Base-by-base conservation (phyloP, 2,888 invertebrate species). In the Catotricha subobsoleta region DNA sequence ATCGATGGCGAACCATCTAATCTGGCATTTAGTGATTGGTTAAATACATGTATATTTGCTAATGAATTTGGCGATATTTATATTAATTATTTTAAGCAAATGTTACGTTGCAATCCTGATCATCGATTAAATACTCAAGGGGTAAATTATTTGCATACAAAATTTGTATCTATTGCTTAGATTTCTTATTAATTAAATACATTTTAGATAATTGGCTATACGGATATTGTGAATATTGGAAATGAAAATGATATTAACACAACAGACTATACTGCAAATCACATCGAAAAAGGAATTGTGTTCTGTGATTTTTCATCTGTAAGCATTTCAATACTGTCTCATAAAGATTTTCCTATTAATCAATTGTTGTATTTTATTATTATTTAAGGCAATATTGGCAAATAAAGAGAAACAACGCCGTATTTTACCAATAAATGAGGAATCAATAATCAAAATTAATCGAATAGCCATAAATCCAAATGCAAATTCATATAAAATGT, bases 401-500 rank as follows among this genome's bases (percentile, higher is more conserved):
- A 10, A 31, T 12, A 33, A 25, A 13, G 6, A 8, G 12, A 10
- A 28, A 5, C 28, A 36, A 23, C 9, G 18, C 2, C 50, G 55
- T 18, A 42, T 42, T 1, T 51, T 53, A 1, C 48, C 46, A 3
- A 16, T 48, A 1, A 48, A 52, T 43, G 27, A 54, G 3, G 25
- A 45, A 5, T 47, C 46, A 8, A 48, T 52, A 18, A 50, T 52
- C 40, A 55, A 56, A 6, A 48, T 55, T 13, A 62, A 57, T 44
- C 48, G 48, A 8, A 46, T 57, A 25, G 51, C 52, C 16, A 59
- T 52, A 43, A 62, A 62, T 49, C 48, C 51, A 33, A 62, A 62
- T 47, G 20, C 35, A 21, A 41, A 45, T 3, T 51, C 49, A 4
- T 43, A 48, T 7, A 42, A 49, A 21, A 52, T 57, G 44, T 42